A percentile compares a stretch with the other conserved stretches of the same genome.
phyloP scores from a whole-genome alignment of 1,140 invertebrate species.

The Micrasema longulum region DNA sequence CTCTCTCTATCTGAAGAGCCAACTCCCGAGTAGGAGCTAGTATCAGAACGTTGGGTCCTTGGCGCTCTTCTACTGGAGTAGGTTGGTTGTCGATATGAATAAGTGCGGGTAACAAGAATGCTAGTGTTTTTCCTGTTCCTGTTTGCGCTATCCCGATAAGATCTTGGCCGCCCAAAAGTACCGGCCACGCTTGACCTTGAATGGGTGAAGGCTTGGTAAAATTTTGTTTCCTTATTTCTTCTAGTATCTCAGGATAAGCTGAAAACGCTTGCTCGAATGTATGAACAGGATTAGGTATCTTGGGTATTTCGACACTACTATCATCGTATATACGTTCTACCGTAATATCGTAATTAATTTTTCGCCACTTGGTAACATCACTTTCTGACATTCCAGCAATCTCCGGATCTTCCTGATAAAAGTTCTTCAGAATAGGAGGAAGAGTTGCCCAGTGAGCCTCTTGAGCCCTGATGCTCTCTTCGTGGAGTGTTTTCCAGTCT shows the following conservation, averaged over 20 bases:
- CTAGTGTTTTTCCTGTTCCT: constrained; percentile 91
- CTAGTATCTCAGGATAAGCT: constrained; percentile 84
- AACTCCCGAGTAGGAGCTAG: constrained; percentile 92
- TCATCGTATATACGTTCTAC: constrained; percentile 68
- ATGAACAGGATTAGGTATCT: constrained; percentile 85
- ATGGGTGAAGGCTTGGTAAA: constrained; percentile 92
- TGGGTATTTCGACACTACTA: constrained; percentile 60
- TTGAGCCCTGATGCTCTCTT: constrained; percentile 67
- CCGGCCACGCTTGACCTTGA: constrained; percentile 91
- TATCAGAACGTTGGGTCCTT: constrained; percentile 87
- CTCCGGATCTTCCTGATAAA: constrained; percentile 84
- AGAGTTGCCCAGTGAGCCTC: constrained; percentile 72
- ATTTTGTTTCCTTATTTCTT: constrained; percentile 84
- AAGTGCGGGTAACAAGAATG: constrained; percentile 90
- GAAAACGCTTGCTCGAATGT: constrained; percentile 89
- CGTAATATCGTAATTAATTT: constrained; percentile 79
- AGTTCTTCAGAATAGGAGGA: constrained; percentile 81
- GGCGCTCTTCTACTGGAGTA: constrained; percentile 73
- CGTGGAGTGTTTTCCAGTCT: constrained; percentile 62
- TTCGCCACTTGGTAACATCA: constrained; percentile 73
- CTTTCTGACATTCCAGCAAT: constrained; percentile 74
- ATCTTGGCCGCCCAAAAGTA: constrained; percentile 86
- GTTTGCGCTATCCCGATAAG: constrained; percentile 95
- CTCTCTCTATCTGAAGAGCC: constrained; percentile 90
- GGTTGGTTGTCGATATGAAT: constrained; percentile 89